phyloP scores from a whole-genome alignment of 2,888 invertebrate species.

The Suillia variegata region DNA sequence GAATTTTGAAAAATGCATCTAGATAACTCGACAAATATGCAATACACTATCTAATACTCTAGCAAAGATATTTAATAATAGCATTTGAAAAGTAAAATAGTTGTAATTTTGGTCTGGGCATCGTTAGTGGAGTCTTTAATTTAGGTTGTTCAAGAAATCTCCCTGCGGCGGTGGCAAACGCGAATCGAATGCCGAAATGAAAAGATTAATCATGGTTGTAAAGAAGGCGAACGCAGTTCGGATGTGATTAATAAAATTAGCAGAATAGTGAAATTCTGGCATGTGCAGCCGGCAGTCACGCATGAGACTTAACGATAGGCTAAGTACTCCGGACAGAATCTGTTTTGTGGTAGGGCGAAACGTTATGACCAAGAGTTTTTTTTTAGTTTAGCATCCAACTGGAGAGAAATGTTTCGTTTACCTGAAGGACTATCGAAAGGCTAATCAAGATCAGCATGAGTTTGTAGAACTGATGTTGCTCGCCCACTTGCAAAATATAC shows the following conservation, averaged over 20 bases:
- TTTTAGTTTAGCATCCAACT: not conserved
- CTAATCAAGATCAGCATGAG: slow-evolving; percentile 80
- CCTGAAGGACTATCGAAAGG: slow-evolving; percentile 84
- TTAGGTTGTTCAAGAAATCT: slow-evolving; percentile 40
- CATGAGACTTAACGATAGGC: slow-evolving; percentile 74
- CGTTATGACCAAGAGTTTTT: slow-evolving; percentile 26
- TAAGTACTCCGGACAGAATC: slow-evolving; percentile 77
- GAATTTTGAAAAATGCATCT: too few relatives aligned
- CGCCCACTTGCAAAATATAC: slow-evolving; percentile 83
- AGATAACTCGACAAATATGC: too few relatives aligned
- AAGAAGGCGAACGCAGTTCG: slow-evolving; percentile 74
- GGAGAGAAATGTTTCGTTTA: slow-evolving; percentile 52
- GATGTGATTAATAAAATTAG: slow-evolving; percentile 72
- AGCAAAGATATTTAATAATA: too few relatives aligned
- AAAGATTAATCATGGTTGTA: slow-evolving; percentile 75
- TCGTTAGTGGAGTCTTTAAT: too few relatives aligned
- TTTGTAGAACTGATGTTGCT: slow-evolving; percentile 84
- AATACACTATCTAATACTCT: too few relatives aligned
- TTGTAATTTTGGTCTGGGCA: too few relatives aligned
- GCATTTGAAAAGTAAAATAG: too few relatives aligned
- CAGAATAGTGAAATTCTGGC: slow-evolving; percentile 71
- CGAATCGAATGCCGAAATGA: slow-evolving; percentile 82
- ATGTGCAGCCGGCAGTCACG: slow-evolving; percentile 78
- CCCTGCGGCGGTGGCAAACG: slow-evolving; percentile 53
- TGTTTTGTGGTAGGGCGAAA: slow-evolving; percentile 56